Evolutionary conservation across 2,113 vertebrate genomes (phyloP).

Genomic region (Narcine bancroftii): DNA sequence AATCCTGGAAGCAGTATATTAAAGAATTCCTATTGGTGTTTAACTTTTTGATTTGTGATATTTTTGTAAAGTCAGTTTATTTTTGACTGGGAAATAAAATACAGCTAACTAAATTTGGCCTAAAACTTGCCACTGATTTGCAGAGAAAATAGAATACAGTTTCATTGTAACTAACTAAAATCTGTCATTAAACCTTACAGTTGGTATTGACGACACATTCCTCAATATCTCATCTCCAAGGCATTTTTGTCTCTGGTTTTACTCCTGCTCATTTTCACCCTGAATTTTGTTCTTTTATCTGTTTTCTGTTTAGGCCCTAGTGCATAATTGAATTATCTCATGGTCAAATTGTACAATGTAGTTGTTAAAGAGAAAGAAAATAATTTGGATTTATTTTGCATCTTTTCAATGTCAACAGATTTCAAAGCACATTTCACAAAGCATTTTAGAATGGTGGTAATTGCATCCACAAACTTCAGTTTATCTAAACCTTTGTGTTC

Average conservation of each 20-base stretch:
- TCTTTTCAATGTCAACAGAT: background rate
- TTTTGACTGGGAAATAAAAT: background rate
- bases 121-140: conserved; percentile 17
- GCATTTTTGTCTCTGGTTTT: background rate
- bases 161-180: conserved; percentile 3
- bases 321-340: too few species aligned
- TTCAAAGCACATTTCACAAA: background rate
- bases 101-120: background rate
- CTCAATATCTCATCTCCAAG: background rate
- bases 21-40: background rate
- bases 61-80: conserved; percentile 24
- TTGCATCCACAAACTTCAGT: background rate
- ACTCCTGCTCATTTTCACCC: background rate
- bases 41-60: background rate
- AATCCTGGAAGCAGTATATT: background rate
- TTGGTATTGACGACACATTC: background rate
- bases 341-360: background rate
- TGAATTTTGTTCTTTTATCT: too few species aligned
- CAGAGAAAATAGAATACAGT: background rate
- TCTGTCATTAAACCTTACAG: background rate
- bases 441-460: background rate
- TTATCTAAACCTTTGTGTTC: background rate
- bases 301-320: too few species aligned
- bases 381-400: background rate
- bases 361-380: background rate